Percentiles rank a stretch among this genome's conserved stretches.
Conservation (phyloP, 2,113 vertebrate genomes). For the Redunca redunca region DNA sequence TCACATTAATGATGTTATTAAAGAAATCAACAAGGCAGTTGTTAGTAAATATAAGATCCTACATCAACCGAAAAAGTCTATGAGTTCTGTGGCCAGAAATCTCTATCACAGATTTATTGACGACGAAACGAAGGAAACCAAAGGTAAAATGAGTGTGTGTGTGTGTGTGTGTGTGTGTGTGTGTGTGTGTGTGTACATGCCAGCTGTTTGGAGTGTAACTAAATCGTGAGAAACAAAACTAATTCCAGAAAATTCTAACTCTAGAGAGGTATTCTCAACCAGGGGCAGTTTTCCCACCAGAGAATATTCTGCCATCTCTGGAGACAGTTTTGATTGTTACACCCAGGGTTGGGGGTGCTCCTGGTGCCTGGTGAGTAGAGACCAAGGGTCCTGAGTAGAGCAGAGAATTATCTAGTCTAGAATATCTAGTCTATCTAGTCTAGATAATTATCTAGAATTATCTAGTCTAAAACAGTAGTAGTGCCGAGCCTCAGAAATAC, state of each 20-base stretch:
- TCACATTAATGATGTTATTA: constrained; percentile 86
- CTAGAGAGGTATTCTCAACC: neutral
- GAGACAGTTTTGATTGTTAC: neutral
- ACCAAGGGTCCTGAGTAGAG: neutral
- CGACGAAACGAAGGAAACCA: constrained; percentile 90
- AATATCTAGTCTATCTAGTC: neutral
- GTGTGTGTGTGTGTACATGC: neutral
- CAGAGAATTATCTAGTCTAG: neutral
- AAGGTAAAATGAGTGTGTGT: constrained; percentile 78
- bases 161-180: neutral
- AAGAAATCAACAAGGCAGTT: constrained; percentile 86
- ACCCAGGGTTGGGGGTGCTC: neutral
- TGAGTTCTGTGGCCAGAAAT: constrained; percentile 77
- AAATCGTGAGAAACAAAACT: neutral
- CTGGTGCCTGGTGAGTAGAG: neutral
- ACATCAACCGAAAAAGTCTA: constrained; percentile 78
- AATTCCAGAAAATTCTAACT: neutral
- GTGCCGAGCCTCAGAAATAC: neutral
- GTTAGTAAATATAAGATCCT: constrained; percentile 89
- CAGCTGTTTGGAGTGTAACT: neutral
- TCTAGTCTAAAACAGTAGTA: neutral
- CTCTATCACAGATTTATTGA: constrained; percentile 87
- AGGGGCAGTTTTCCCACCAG: neutral
- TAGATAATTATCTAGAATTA: neutral
- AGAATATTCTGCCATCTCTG: neutral